Evolutionary conservation across 2,888 invertebrate genomes (phyloP).

Genomic region (Erebia palarica): DNA sequence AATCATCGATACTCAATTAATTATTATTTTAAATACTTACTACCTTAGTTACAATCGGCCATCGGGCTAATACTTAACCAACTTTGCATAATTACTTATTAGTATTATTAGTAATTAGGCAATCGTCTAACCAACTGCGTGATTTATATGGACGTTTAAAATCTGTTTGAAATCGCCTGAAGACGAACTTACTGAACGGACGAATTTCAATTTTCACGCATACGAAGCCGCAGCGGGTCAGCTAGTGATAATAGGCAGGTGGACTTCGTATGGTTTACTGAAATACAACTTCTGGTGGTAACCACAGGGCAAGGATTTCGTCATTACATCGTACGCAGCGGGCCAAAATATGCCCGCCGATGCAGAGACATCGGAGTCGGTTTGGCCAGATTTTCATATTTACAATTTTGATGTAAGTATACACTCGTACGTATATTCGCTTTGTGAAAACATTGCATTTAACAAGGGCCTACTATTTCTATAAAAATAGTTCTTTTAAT

Average conservation of each 20-base stretch:
- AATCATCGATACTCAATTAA: no score
- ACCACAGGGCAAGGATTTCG: slow-evolving; percentile 1
- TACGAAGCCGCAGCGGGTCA: neutral
- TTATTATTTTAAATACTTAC: no score
- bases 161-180: no score
- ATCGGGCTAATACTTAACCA: no score
- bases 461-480: no score
- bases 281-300: neutral
- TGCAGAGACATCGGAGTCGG: neutral
- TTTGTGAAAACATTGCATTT: neutral
- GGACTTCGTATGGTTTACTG: neutral
- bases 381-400: neutral
- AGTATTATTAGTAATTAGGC: no score
- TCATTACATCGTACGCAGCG: neutral
- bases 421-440: neutral
- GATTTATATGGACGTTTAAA: no score
- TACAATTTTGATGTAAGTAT: neutral
- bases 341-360: neutral
- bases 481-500: no score
- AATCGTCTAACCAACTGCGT: no score
- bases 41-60: no score
- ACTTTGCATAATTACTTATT: no score
- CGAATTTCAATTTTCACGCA: neutral
- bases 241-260: neutral
- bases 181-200: no score